Base-by-base conservation (phyloP, 2,888 invertebrate species). In the Phortica magna region DNA sequence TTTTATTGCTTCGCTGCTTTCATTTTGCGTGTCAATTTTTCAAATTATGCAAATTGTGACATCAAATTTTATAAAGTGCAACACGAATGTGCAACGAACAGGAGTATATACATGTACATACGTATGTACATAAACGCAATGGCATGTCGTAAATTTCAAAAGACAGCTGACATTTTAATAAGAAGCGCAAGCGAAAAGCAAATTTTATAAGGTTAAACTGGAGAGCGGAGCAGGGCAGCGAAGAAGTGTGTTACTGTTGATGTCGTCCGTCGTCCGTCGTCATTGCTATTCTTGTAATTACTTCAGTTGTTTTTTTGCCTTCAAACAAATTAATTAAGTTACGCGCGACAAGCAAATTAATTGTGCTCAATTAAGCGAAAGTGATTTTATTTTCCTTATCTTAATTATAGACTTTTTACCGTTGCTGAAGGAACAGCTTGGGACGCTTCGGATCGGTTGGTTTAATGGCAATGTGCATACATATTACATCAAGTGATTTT, bases 31-130 rank as follows among this genome's bases (percentile, higher is more conserved):
- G 31, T 55, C 17, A 12, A 55, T 5, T 7, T 55, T n/a, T 14
- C 55, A 55, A 55, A 55, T 55, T 55, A 55, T 55, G 55, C n/a
- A 55, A 55, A 55, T 55, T 55, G n/a, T 55, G n/a, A 55, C 31
- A 55, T 55, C 1, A 55, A 55, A 55, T 55, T 55, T 55, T 6
- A 55, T 31, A 31, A 31, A 31, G 31, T 31, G 31, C 31, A 31
- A 31, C 31, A 31, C 31, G 31, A 31, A 31, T 31, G 31, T 31
- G 31, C 31, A 31, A 31, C 31, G 31, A 4, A 4, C 31, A n/a
- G n/a, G n/a, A n/a, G n/a, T 31, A 31, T 31, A 31, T 31, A 31
- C 31, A 31, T 4, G 31, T 31, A 31, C 5, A 31, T 31, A 3
- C 3, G 3, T 31, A 4, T 31, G 31, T 1, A 31, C 5, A 31